Evolutionary conservation across 2,113 vertebrate genomes (phyloP), one percentile per base, ranked within the genome.

Genomic region (Hassar affinis): DNA sequence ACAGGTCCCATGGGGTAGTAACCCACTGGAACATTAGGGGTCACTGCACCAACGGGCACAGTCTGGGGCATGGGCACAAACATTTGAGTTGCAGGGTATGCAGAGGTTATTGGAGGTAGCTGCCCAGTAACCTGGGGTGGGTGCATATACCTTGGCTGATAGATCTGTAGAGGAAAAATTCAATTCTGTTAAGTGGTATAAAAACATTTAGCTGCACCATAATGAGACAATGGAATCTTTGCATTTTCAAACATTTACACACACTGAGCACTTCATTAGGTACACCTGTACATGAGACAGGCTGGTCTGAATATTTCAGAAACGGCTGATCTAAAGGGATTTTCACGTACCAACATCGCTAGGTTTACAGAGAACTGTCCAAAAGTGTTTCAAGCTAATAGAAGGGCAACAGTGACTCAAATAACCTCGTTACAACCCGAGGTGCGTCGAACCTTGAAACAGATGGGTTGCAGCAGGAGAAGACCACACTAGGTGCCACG

Each of bases 61-160:
- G 93, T 94, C 83, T 96, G 94, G 72, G 96, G 94, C 95, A 97
- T 90, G 82, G 96, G 96, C 92, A 99, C 95, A 89, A 95, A 98
- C 89, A 96, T 92, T 33, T 97, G 97, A 78, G 96, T 80, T 54
- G 96, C 96, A 25, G 96, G 95, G 87, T 96, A 98, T 7, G 91
- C 94, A 25, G 96, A 95, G 56, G 96, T 96, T 95, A 99, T 95
- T 30, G 94, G 93, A 33, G 96, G 94, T 56, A 98, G 87, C 51
- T 97, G 95, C 79, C 93, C 92, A 87, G 90, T 87, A 83, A 95
- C 95, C 89, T 95, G 93, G 66, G 95, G 93, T 81, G 95, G 94
- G 81, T 97, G 96, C 92, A 98, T 94, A 80, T 97, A 98, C 91
- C 96, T 97, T 86, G 95, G 95, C 78, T 97, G 97, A 92, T 97